Evolutionary conservation across 2,888 invertebrate genomes (phyloP).

Genomic region (Aricia artaxerxes): DNA sequence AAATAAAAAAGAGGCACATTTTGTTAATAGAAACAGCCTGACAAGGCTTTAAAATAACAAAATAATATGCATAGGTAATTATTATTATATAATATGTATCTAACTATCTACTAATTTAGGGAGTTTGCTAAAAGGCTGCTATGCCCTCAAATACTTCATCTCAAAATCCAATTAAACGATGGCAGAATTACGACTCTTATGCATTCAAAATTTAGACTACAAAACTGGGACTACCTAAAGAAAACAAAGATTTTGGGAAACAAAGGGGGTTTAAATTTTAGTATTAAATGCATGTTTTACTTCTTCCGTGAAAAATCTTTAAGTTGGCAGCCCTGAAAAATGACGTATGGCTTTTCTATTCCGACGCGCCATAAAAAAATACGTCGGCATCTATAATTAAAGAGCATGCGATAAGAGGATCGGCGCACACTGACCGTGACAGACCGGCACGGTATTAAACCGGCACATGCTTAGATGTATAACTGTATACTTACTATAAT

Average conservation of each 20-base stretch:
- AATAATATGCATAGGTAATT: no score
- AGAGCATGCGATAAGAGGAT: slow-evolving; percentile 36
- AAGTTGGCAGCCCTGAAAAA: not conserved
- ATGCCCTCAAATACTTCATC: no score
- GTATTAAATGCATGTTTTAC: not conserved
- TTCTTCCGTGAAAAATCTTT: not conserved
- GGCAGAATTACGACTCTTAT: no score
- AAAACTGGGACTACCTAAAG: no score
- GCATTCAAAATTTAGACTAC: no score
- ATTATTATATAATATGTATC: no score
- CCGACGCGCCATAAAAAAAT: slow-evolving; percentile 32
- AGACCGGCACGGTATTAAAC: slow-evolving; percentile 25
- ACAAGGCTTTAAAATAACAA: no score
- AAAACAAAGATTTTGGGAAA: not conserved
- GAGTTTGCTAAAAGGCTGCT: no score
- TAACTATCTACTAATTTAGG: no score
- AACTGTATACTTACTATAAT: not conserved
- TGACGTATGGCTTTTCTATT: slow-evolving; percentile 28
- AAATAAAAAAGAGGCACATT: not conserved
- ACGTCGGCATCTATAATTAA: slow-evolving; percentile 35
- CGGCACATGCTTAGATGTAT: not conserved
- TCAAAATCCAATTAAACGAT: no score
- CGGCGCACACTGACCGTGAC: slow-evolving; percentile 31
- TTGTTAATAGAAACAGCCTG: not conserved
- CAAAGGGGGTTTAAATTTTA: not conserved